Base-by-base conservation (phyloP, 1,140 invertebrate genomes). In the Steinernema khuongi region DNA sequence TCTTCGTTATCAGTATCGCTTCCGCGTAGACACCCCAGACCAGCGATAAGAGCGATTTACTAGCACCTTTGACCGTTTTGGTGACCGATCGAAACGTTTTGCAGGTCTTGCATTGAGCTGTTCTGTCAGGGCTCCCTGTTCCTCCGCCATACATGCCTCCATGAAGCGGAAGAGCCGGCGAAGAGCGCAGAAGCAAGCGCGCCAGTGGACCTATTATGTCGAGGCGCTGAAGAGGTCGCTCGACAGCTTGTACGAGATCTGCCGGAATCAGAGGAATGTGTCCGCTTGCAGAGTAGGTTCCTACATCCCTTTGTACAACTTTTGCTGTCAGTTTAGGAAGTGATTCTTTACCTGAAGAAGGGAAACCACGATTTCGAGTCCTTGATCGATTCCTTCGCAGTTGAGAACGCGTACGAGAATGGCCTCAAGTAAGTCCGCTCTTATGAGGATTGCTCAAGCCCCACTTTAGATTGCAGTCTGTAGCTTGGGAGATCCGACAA, bases 181-280 rank as follows among this genome's bases (percentile, higher is more conserved):
- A 26, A 60, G 50, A 60, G 7, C 19, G 7, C 50, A 14, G 7
- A 60, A 60, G 50, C 50, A 60, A 22, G 50, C 50, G 19, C 50
- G 50, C 19, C 50, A 60, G 26, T 60, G 50, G 50, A 60, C 50
- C 19, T 60, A 60, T 22, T 60, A 60, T 22, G 50, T 60, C 7
- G 50, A 60, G 26, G 50, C 50, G 4, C 22, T 60, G 50, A 60
- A 60, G 22, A 7, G 50, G 50, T 60, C 50, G 4, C 50, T 60
- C 11, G 50, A 60, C 50, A 60, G 50, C 50, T 22, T 60, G 50
- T 60, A 60, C 50, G 50, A 60, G 50, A 60, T 60, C 11, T 60
- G 50, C 19, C 50, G 50, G 7, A 7, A 60, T 22, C 14, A 60
- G 50, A 60, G 26, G 26, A 60, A 60, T 26, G 50, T 60, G 4